Conservation (phyloP, 2,888 invertebrate species). For the Noctua janthina region DNA sequence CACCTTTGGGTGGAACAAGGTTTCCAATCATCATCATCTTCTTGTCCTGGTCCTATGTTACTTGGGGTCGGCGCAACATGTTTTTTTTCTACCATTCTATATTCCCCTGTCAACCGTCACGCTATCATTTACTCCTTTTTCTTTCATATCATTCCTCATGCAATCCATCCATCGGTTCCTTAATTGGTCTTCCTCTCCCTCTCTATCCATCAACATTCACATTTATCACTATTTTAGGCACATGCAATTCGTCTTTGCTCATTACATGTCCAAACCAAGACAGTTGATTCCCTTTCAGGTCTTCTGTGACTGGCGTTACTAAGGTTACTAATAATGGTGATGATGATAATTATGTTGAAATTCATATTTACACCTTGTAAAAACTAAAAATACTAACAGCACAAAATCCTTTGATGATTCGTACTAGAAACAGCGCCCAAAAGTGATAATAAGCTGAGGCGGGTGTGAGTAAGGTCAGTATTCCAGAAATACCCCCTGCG, state of each 20-base stretch:
- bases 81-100: neutral
- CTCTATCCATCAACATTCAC: too few relatives aligned
- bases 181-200: neutral
- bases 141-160: neutral
- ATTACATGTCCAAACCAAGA: neutral
- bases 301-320: neutral
- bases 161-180: neutral
- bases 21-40: neutral
- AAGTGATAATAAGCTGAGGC: conserved; percentile 81
- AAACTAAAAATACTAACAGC: conserved; percentile 78
- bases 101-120: neutral
- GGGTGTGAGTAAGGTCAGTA: conserved; percentile 82
- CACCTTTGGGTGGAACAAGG: neutral
- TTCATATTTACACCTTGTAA: neutral
- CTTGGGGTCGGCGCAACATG: neutral
- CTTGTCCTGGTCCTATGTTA: neutral
- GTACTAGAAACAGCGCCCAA: conserved; percentile 82
- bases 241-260: neutral
- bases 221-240: too few relatives aligned
- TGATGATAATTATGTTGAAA: neutral
- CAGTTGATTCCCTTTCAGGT: neutral
- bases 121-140: neutral
- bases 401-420: conserved; percentile 83
- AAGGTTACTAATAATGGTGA: neutral
- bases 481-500: conserved; percentile 81